Percentiles rank a stretch among this genome's conserved stretches.
These are phyloP conservation scores for Philopedon plagiatum DNA, from an alignment of 2,888 invertebrate species.

Conservation along the genomic window DNA sequence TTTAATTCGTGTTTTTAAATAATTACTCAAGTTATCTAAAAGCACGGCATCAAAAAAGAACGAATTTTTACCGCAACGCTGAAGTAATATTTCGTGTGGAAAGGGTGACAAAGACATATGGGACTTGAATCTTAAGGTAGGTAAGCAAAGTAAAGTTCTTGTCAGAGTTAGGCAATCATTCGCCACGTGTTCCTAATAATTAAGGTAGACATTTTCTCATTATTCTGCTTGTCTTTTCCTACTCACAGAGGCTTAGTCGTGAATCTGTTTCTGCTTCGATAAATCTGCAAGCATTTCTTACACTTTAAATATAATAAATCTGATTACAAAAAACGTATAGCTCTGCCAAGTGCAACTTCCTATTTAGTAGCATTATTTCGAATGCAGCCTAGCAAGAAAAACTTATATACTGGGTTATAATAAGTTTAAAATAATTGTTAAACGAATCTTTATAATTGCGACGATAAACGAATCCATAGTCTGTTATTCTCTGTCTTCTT, in stretches of 20 bases:
- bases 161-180: constrained; percentile 55
- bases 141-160: constrained; percentile 54
- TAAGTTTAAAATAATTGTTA: too few species aligned
- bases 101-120: constrained; percentile 76
- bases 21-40: constrained; percentile 34
- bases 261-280: constrained; percentile 37
- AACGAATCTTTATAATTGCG: too few species aligned
- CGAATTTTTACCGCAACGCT: constrained; percentile 37
- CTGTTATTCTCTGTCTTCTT: too few species aligned
- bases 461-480: too few species aligned
- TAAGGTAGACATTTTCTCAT: constrained; percentile 64
- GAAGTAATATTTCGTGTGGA: constrained; percentile 45
- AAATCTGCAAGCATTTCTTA: constrained; percentile 7
- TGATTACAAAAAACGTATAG: too few species aligned
- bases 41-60: constrained; percentile 27
- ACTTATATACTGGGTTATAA: too few species aligned
- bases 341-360: too few species aligned
- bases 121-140: constrained; percentile 77
- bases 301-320: too few species aligned
- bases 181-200: constrained; percentile 63
- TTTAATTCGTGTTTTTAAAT: constrained; percentile 30
- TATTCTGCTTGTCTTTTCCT: constrained; percentile 62
- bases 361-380: too few species aligned
- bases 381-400: too few species aligned
- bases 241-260: constrained; percentile 54